A percentile compares a stretch with the other conserved stretches of the same genome.
Evolutionary conservation across 2,797 vertebrate genomes (phyloP).

Genomic region (Sebastes steindachneri): DNA sequence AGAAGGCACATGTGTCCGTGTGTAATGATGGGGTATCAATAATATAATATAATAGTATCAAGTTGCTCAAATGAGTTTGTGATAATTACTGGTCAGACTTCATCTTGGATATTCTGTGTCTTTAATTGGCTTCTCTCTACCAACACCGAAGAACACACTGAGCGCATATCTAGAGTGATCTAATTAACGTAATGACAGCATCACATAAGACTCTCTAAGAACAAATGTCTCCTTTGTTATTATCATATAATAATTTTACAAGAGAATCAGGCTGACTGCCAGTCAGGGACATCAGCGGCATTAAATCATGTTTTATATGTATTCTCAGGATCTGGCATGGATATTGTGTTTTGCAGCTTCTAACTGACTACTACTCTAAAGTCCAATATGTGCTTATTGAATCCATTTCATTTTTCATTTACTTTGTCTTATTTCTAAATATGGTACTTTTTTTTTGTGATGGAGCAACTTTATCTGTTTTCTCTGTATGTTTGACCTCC

Average conservation of each 20-base stretch:
- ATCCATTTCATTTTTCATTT: background rate
- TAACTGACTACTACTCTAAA: background rate
- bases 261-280: slow-evolving; percentile 3
- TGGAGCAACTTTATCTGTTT: background rate
- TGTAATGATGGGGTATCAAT: background rate
- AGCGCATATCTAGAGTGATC: slow-evolving; percentile 16
- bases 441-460: background rate
- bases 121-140: slow-evolving; percentile 22
- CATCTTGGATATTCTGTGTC: background rate
- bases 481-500: background rate
- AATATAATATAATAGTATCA: slow-evolving; percentile 14
- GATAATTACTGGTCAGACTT: slow-evolving; percentile 3
- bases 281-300: background rate
- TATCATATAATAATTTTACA: slow-evolving; percentile 18
- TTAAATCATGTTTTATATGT: background rate
- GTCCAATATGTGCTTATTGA: background rate
- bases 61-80: background rate
- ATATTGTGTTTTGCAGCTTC: background rate
- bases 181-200: slow-evolving; percentile 25
- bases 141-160: background rate
- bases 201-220: slow-evolving; percentile 6
- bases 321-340: background rate
- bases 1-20: background rate
- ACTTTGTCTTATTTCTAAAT: background rate
- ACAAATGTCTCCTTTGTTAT: slow-evolving; percentile 22